phyloP scores from a whole-genome alignment of 2,113 vertebrate genomes.

The Podarcis cretensis region DNA sequence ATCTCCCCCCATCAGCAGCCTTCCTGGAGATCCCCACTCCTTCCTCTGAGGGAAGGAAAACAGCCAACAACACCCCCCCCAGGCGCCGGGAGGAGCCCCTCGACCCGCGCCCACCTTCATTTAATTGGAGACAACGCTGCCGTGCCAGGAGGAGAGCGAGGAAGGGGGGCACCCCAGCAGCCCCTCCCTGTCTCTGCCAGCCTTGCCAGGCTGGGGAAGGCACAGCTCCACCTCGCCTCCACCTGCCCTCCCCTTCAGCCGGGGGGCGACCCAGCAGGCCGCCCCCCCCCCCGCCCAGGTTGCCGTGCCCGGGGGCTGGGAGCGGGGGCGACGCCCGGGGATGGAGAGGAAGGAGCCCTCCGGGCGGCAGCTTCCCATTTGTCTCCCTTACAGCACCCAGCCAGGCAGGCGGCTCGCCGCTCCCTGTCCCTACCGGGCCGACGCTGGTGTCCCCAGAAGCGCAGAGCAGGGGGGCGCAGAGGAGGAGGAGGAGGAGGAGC shows the following conservation, averaged over 20 bases:
- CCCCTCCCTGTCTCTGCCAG: slow-evolving; percentile 2
- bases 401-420: not conserved
- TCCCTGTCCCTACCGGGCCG: slow-evolving; percentile 30
- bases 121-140: not conserved
- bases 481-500: not conserved
- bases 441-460: slow-evolving; percentile 23
- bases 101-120: not conserved
- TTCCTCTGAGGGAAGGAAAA: not conserved
- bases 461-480: slow-evolving; percentile 26
- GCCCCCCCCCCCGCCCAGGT: not conserved
- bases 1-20: not conserved
- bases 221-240: not conserved
- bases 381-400: slow-evolving; percentile 21
- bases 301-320: too few relatives aligned
- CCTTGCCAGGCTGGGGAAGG: not conserved
- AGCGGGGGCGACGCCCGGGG: not conserved
- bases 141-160: not conserved
- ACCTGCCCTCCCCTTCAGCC: not conserved
- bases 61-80: not conserved
- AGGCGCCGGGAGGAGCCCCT: not conserved
- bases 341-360: not conserved
- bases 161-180: not conserved
- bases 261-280: not conserved
- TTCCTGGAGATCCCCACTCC: not conserved
- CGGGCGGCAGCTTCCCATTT: not conserved